A percentile compares a stretch with the other conserved stretches of the same genome.
phyloP scores from a whole-genome alignment of 2,113 vertebrate species.

The Elaphurus davidianus region DNA sequence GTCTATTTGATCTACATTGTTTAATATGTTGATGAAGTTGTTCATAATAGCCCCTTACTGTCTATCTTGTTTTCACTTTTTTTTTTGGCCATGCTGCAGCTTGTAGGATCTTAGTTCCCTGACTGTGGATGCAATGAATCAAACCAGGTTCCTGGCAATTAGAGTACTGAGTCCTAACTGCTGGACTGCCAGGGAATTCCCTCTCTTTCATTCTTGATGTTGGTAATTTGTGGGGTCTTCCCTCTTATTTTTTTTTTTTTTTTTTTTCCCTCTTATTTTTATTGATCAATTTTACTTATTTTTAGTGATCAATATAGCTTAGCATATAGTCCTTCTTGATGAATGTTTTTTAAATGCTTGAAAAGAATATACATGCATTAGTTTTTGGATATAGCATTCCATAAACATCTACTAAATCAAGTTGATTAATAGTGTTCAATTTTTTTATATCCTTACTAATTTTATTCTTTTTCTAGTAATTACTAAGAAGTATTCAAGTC shows the following conservation, averaged over 20 bases:
- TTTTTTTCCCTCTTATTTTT: not conserved
- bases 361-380: not conserved
- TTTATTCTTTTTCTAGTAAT: not conserved
- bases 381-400: not conserved
- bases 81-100: not conserved
- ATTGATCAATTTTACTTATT: not conserved
- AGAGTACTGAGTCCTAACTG: not conserved
- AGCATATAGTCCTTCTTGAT: not conserved
- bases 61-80: not conserved
- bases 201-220: not conserved
- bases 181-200: not conserved
- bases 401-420: not conserved
- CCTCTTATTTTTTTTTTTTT: constrained; percentile 8
- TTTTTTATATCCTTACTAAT: not conserved
- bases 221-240: not conserved
- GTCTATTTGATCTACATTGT: not conserved
- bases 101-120: not conserved
- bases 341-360: not conserved
- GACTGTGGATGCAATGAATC: not conserved
- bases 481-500: not conserved
- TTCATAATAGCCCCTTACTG: not conserved
- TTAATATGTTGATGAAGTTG: not conserved
- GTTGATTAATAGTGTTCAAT: not conserved
- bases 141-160: not conserved
- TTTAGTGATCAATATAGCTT: not conserved